Evolutionary conservation across 2,113 vertebrate species (phyloP), one percentile per base, ranked within the genome.

Genomic region (Boulengeromyrus knoepffleri): DNA sequence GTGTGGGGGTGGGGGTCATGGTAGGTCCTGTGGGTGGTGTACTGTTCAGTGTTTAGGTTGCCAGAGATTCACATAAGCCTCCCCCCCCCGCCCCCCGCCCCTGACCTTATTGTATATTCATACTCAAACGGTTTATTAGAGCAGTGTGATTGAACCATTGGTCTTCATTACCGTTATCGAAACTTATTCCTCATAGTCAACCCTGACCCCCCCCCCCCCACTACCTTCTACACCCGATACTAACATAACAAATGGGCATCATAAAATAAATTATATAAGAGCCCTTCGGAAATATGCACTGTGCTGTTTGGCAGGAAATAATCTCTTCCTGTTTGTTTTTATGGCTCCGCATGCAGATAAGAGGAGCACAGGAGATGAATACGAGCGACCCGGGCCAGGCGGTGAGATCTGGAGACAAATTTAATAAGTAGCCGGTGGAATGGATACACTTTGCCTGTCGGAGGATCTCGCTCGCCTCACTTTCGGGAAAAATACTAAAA

Each of bases 371-470:
- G 49, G 10, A 31, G 85, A 31, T 36, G 49, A 47, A 87, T 52
- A 9, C 85, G 36, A 15, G 85, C 49, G 15, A 27, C 21, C 47
- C 49, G 2, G 85, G 49, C n/a, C 24, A 19, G 47, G 13, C n/a
- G 1, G 3, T 12, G 49, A 53, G 85, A 95, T 96, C 94, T 94
- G 93, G 93, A 95, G 95, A 95, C 94, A 95, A 95, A 96, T 96
- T 92, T 94, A 95, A 95, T 96, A 95, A 95, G 93, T 92, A 93
- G 93, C 92, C 93, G 80, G 92, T 91, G 94, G 92, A 95, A 95
- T 95, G 90, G 92, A 95, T 94, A 94, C 93, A 94, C 87, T 86
- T 87, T 24, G 49, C 70, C 10, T 42, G 49, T 49, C 27, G 27
- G 27, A 42, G 93, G 92, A 93, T 92, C 52, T 19, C 91, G 91